A percentile compares a stretch with the other conserved stretches of the same genome.
These are phyloP conservation scores for Polietes domitor DNA, from an alignment of 2,888 invertebrate species.

Conservation along the genomic window DNA sequence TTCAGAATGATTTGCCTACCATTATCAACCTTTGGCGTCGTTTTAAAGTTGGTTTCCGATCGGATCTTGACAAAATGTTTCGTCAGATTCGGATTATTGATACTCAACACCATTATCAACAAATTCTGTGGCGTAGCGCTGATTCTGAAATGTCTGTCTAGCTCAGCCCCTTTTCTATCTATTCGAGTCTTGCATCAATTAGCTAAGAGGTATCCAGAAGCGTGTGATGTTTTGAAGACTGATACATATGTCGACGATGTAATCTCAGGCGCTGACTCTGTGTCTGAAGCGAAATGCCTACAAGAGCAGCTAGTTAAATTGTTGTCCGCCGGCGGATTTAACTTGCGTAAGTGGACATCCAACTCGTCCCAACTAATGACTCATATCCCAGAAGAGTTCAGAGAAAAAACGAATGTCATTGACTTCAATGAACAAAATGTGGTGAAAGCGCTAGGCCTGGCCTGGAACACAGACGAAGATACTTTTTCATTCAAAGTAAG, in stretches of 20 bases:
- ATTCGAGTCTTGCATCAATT: too few relatives aligned
- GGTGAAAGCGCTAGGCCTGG: constrained; percentile 51
- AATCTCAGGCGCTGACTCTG: too few relatives aligned
- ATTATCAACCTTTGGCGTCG: constrained; percentile 52
- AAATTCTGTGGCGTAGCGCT: constrained; percentile 5
- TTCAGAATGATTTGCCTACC: constrained; percentile 54
- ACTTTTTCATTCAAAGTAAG: constrained; percentile 53
- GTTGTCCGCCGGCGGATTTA: too few relatives aligned
- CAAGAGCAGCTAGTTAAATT: too few relatives aligned
- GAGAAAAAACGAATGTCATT: constrained; percentile 42
- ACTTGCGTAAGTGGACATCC: constrained; percentile 61
- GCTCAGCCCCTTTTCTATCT: too few relatives aligned
- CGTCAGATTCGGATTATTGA: constrained; percentile 48
- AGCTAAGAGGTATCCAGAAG: too few relatives aligned
- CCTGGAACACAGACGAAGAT: constrained; percentile 44
- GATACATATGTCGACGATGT: too few relatives aligned
- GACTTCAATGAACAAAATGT: constrained; percentile 42
- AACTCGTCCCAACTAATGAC: constrained; percentile 46
- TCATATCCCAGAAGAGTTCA: constrained; percentile 41
- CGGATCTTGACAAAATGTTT: constrained; percentile 66
- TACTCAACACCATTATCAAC: constrained; percentile 56
- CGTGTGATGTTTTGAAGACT: too few relatives aligned
- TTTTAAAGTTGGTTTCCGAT: constrained; percentile 52
- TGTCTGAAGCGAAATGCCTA: too few relatives aligned
- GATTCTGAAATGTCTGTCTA: too few relatives aligned